These are phyloP conservation scores for Crypturellus tataupa DNA, from an alignment of 2,797 vertebrate species.

Conservation along the genomic window DNA sequence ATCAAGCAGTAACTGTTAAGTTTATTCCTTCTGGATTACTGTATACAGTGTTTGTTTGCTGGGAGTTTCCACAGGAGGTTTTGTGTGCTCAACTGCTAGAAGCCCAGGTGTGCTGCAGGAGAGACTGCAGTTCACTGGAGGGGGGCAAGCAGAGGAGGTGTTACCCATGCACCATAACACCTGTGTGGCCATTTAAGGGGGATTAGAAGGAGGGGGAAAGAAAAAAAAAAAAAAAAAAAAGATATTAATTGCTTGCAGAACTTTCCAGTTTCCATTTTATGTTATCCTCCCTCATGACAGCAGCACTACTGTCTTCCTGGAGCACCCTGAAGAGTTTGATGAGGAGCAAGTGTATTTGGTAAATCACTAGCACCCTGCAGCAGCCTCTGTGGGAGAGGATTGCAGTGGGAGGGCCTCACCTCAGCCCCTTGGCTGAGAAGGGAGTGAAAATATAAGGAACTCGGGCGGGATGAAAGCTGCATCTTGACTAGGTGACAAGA, in stretches of 20 bases:
- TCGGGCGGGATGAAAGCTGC: neutral
- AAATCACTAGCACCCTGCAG: slow-evolving; percentile 44
- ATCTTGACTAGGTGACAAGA: neutral
- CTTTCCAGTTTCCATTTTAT: slow-evolving; percentile 18
- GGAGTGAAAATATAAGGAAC: neutral
- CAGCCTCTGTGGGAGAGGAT: neutral
- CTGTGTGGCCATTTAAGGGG: slow-evolving; percentile 55
- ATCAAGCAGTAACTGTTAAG: slow-evolving; percentile 76
- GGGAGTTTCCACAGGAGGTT: slow-evolving; percentile 60
- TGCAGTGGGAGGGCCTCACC: neutral
- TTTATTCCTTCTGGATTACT: slow-evolving; percentile 70
- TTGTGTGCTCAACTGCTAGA: slow-evolving; percentile 42
- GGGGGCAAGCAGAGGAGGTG: slow-evolving; percentile 24
- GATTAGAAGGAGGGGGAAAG: slow-evolving; percentile 14
- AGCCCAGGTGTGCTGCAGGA: slow-evolving; percentile 57
- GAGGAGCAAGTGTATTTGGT: slow-evolving; percentile 31
- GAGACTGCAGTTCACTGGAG: slow-evolving; percentile 9
- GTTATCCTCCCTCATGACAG: slow-evolving; percentile 2
- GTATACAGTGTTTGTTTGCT: slow-evolving; percentile 58
- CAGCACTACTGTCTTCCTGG: slow-evolving; percentile 25
- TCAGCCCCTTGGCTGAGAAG: slow-evolving; percentile 1
- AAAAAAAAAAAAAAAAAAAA: neutral
- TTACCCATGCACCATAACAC: slow-evolving; percentile 55
- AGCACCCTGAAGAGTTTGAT: slow-evolving; percentile 3
- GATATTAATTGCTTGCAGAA: slow-evolving; percentile 16